phyloP scores from a whole-genome alignment of 2,888 invertebrate species.

The Melieria crassipennis region DNA sequence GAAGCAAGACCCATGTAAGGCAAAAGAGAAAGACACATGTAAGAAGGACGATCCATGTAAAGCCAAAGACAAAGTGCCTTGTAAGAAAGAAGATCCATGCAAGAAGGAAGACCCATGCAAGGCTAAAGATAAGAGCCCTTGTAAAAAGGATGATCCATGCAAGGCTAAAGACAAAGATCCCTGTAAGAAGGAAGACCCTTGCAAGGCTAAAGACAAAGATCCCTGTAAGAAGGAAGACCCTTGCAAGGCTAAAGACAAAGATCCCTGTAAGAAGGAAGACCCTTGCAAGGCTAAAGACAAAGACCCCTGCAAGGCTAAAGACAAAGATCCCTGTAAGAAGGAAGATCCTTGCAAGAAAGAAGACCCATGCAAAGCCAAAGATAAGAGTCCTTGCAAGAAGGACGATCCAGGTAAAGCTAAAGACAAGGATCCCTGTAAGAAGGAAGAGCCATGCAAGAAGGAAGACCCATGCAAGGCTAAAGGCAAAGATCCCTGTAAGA shows the following conservation, averaged over 20 bases:
- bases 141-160: neutral
- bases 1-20: neutral
- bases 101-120: neutral
- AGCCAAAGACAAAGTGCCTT: too few relatives aligned
- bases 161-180: neutral
- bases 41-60: neutral
- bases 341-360: conserved; percentile 16
- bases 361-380: neutral
- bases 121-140: neutral
- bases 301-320: neutral
- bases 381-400: neutral
- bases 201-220: neutral
- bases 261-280: neutral
- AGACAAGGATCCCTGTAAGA: neutral
- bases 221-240: neutral
- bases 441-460: neutral
- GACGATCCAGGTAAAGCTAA: neutral
- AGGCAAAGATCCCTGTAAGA: neutral
- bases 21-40: neutral
- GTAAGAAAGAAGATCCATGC: neutral
- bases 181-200: neutral
- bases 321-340: neutral
- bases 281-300: neutral
- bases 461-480: neutral
- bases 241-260: neutral